These are phyloP conservation scores for Corythaeola cristata DNA, from an alignment of 2,113 vertebrate species.

Conservation along the genomic window DNA sequence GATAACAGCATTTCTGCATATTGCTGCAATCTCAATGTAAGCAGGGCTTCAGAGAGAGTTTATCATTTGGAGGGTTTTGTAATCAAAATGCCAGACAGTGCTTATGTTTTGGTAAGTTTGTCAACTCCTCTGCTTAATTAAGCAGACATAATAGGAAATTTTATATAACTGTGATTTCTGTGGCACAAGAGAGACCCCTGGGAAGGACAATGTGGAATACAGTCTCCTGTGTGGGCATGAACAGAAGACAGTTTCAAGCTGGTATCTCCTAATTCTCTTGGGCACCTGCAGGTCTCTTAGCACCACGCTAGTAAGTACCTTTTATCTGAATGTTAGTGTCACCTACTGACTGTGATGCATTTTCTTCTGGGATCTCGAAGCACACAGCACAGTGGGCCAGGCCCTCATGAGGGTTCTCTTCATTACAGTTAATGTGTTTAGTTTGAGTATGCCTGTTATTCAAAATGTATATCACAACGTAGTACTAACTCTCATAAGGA, in stretches of 20 bases:
- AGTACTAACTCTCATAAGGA: neutral
- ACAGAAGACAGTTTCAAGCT: neutral
- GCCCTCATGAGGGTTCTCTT: neutral
- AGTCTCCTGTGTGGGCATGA: neutral
- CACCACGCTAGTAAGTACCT: neutral
- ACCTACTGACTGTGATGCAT: neutral
- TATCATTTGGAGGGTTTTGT: neutral
- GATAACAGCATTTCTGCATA: neutral
- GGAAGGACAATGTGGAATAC: neutral
- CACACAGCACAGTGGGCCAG: neutral
- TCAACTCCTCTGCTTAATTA: neutral
- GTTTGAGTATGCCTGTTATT: neutral
- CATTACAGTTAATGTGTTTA: neutral
- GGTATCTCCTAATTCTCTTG: neutral
- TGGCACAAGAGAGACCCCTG: neutral
- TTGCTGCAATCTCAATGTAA: neutral
- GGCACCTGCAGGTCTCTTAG: neutral
- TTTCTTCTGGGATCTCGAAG: neutral
- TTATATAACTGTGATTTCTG: neutral
- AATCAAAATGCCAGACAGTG: neutral
- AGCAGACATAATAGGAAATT: neutral
- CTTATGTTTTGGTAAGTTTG: slow-evolving; percentile 3
- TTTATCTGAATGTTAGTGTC: neutral
- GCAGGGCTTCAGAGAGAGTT: neutral
- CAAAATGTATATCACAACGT: neutral